These are phyloP conservation scores for Pseudobourletiella spinata DNA, from an alignment of 1,140 invertebrate genomes.

Conservation along the genomic window DNA sequence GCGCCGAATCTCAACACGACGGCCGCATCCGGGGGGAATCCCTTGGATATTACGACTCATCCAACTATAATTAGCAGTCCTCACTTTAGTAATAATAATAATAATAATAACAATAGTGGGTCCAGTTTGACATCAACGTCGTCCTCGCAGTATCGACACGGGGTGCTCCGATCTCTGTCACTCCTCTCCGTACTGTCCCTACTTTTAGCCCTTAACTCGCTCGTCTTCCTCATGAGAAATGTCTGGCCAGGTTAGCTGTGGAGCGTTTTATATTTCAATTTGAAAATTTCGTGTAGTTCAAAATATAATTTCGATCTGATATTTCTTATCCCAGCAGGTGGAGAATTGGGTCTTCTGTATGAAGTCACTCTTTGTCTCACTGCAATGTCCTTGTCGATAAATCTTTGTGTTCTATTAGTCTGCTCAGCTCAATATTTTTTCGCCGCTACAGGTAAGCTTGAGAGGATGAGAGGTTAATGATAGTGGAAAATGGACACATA, in stretches of 20 bases:
- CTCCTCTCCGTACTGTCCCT: conserved; percentile 33
- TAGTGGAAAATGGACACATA: background rate
- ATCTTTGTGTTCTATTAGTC: conserved; percentile 35
- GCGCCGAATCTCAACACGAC: conserved; percentile 20
- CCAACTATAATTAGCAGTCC: background rate
- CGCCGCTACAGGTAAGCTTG: conserved; percentile 27
- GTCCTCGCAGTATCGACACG: conserved; percentile 25
- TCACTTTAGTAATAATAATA: background rate
- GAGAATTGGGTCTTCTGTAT: conserved; percentile 32
- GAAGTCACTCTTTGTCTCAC: conserved; percentile 35
- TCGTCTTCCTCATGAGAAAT: conserved; percentile 33
- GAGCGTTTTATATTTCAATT: too few relatives aligned
- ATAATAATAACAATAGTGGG: background rate
- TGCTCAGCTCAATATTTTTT: conserved; percentile 36
- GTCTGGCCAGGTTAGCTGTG: conserved; percentile 25
- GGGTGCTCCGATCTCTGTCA: conserved; percentile 30
- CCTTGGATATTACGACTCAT: conserved; percentile 21
- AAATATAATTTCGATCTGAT: too few relatives aligned
- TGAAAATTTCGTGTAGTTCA: background rate
- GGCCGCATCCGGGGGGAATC: conserved; percentile 14
- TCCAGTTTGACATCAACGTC: conserved; percentile 19
- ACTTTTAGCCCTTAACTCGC: conserved; percentile 32
- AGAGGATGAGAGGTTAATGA: background rate
- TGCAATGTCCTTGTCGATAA: conserved; percentile 33
- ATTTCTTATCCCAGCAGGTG: background rate